A percentile compares a stretch with the other conserved stretches of the same genome.
Conservation (phyloP, 2,113 vertebrate species). For the Lepisosteus osseus region DNA sequence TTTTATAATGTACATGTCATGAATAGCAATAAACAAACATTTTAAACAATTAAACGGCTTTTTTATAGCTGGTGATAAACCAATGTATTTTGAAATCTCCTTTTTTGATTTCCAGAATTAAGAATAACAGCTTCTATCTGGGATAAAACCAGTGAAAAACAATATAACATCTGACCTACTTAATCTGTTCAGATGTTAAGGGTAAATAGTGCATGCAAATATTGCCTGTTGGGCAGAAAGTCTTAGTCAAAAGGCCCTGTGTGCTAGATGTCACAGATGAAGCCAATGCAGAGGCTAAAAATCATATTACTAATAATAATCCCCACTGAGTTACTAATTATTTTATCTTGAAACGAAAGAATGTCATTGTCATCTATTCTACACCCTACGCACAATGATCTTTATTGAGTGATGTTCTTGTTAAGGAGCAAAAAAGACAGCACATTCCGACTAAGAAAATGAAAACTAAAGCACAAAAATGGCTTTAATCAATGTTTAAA, state of each 20-base stretch:
- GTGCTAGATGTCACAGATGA: background rate
- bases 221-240: constrained; percentile 14
- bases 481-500: too few relatives aligned
- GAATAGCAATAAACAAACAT: too few relatives aligned
- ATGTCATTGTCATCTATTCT: constrained; percentile 10
- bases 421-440: too few relatives aligned
- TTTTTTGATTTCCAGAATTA: too few relatives aligned
- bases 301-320: background rate
- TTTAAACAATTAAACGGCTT: too few relatives aligned
- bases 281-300: background rate
- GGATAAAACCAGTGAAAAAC: constrained; percentile 5
- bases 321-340: background rate
- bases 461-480: too few relatives aligned
- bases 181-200: constrained; percentile 11
- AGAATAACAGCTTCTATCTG: too few relatives aligned
- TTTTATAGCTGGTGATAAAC: too few relatives aligned
- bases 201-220: constrained; percentile 22
- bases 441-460: too few relatives aligned
- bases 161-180: constrained; percentile 16
- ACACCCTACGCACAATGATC: background rate
- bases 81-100: too few relatives aligned
- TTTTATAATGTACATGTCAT: too few relatives aligned
- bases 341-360: constrained; percentile 9
- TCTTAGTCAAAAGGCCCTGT: constrained; percentile 2
- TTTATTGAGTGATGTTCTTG: too few relatives aligned